Conservation (phyloP, 2,113 vertebrate genomes). For the Abramis brama region DNA sequence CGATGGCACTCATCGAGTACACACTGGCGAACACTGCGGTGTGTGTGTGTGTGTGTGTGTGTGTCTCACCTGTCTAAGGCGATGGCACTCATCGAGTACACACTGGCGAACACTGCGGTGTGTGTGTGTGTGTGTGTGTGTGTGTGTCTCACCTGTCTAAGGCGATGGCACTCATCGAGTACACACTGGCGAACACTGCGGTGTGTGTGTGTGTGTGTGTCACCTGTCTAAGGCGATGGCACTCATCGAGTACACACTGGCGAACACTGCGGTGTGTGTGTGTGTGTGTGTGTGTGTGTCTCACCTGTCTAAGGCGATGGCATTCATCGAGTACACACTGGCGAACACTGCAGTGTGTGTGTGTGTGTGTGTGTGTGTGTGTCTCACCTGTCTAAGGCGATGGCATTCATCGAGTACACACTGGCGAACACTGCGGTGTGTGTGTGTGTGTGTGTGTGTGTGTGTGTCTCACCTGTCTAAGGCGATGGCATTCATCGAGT, state of each 20-base stretch:
- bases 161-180: constrained; percentile 58
- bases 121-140: too few species aligned
- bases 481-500: constrained; percentile 58
- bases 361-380: too few species aligned
- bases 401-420: constrained; percentile 58
- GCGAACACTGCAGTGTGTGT: constrained; percentile 51
- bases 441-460: too few species aligned
- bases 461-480: constrained; percentile 43
- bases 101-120: constrained; percentile 53
- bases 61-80: constrained; percentile 49
- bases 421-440: constrained; percentile 52
- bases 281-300: too few species aligned
- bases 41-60: too few species aligned
- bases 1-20: constrained; percentile 59
- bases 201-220: background rate
- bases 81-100: constrained; percentile 59
- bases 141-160: constrained; percentile 44
- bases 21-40: constrained; percentile 54
- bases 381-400: constrained; percentile 52
- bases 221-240: constrained; percentile 58
- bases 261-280: constrained; percentile 38
- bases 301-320: constrained; percentile 56
- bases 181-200: constrained; percentile 56
- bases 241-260: constrained; percentile 58
- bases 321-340: constrained; percentile 58